Conservation (phyloP, 2,888 invertebrate species). For the Phortica magna region DNA sequence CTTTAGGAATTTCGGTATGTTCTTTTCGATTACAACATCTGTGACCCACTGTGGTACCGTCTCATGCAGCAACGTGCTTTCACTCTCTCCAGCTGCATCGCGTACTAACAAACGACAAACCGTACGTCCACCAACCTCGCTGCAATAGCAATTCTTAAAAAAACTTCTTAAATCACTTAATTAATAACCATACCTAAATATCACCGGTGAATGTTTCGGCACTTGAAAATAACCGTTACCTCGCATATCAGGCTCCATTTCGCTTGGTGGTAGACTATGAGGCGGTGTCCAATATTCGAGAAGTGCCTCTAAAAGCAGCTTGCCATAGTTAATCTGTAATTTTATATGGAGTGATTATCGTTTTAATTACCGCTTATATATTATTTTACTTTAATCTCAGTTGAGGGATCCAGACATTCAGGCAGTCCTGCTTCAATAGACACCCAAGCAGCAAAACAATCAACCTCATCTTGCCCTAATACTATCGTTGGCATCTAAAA, state of each 20-base stretch:
- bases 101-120: slow-evolving; percentile 92
- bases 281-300: slow-evolving; percentile 96
- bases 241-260: slow-evolving; percentile 85
- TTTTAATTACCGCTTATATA: neutral
- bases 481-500: slow-evolving; percentile 96
- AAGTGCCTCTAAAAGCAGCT: slow-evolving; percentile 93
- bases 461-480: slow-evolving; percentile 97
- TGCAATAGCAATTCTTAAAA: slow-evolving; percentile 75
- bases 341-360: neutral
- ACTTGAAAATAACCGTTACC: slow-evolving; percentile 91
- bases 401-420: slow-evolving; percentile 79
- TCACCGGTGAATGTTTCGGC: slow-evolving; percentile 96
- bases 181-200: slow-evolving; percentile 84
- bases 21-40: slow-evolving; percentile 95
- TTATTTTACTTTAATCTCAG: slow-evolving; percentile 74
- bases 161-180: slow-evolving; percentile 14
- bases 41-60: slow-evolving; percentile 97
- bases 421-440: slow-evolving; percentile 96
- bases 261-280: slow-evolving; percentile 81
- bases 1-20: slow-evolving; percentile 96
- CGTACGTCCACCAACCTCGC: slow-evolving; percentile 97
- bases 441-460: slow-evolving; percentile 99
- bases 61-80: slow-evolving; percentile 93
- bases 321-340: slow-evolving; percentile 93
- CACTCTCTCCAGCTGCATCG: slow-evolving; percentile 95